Evolutionary conservation across 2,113 vertebrate genomes (phyloP), one percentile per base, ranked within the genome.

Genomic region (Stigmatopora argus): DNA sequence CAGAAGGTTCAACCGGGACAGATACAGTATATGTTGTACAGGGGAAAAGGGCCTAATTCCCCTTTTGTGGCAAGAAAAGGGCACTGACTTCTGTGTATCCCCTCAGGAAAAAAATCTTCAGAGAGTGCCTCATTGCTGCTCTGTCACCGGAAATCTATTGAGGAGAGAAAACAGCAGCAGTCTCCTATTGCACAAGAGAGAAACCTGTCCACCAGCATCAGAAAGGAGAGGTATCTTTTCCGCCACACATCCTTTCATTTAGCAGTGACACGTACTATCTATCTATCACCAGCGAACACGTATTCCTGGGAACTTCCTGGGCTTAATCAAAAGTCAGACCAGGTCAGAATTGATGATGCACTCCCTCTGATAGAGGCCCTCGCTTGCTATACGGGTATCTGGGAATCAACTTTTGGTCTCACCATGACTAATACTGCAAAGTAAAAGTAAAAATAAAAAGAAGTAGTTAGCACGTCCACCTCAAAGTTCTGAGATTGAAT

Each of bases 21-120:
- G 35, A 12, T 58, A 58, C 17, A 38, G 34, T 38, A 58, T 38
- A 58, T 35, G 57, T 60, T 21, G 58, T 13, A 19, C 57, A 13
- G 18, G 18, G 23, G 8, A 19, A 55, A 5, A 59, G 18, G 10
- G 34, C 3, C 34, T 21, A 60, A 60, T 13, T 60, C 38, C 35
- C n/a, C 58, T 60, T 60, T 38, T 9, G 58, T 60, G 35, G 35
- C 58, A 60, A 60, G 34, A 41, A 59, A 41, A 59, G 34, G 57
- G n/a, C 31, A 59, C 9, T 2, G 13, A 15, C 31, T 60, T 56
- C 31, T 41, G 35, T 41, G n/a, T 60, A 8, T 38, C 18, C 15
- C 56, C 31, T 58, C 15, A 3, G 56, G 7, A 58, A 58, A 31
- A 58, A 58, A 35, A 41, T 44, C 35, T 19, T 13, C 58, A 44